phyloP scores from a whole-genome alignment of 2,797 vertebrate species.

The Emys orbicularis region DNA sequence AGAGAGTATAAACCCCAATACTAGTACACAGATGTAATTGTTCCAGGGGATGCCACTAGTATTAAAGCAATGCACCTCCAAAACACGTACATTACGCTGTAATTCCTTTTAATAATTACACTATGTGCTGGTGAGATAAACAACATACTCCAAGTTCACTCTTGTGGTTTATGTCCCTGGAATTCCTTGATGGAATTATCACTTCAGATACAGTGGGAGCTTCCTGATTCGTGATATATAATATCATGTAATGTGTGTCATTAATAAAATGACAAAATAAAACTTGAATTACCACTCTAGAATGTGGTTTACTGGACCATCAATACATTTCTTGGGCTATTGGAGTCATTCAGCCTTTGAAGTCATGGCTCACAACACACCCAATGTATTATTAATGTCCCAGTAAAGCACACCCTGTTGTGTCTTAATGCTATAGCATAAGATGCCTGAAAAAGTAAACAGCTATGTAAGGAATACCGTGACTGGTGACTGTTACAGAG shows the following conservation, averaged over 20 bases:
- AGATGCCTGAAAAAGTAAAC: constrained; percentile 72
- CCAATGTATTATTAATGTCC: constrained; percentile 79
- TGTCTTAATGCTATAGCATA: constrained; percentile 74
- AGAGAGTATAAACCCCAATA: neutral
- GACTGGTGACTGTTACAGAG: constrained; percentile 53
- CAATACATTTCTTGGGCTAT: constrained; percentile 72
- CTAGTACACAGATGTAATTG: accelerated
- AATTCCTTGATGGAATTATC: constrained; percentile 37
- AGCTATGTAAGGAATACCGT: constrained; percentile 73
- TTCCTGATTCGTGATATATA: constrained; percentile 34
- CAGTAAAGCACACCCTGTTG: constrained; percentile 78
- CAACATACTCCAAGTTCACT: constrained; percentile 20
- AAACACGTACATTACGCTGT: constrained; percentile 32
- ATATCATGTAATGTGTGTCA: constrained; percentile 60
- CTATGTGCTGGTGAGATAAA: constrained; percentile 39
- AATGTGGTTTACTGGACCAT: constrained; percentile 76
- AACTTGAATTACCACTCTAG: constrained; percentile 74
- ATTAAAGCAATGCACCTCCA: neutral
- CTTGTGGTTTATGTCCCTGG: constrained; percentile 26
- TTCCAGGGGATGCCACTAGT: neutral
- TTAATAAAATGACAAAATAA: constrained; percentile 79
- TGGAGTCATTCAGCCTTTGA: constrained; percentile 78
- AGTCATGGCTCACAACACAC: constrained; percentile 77
- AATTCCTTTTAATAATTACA: neutral
- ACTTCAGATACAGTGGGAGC: constrained; percentile 34